Conservation (phyloP, 2,888 invertebrate species). For the Ophion ventricosus region DNA sequence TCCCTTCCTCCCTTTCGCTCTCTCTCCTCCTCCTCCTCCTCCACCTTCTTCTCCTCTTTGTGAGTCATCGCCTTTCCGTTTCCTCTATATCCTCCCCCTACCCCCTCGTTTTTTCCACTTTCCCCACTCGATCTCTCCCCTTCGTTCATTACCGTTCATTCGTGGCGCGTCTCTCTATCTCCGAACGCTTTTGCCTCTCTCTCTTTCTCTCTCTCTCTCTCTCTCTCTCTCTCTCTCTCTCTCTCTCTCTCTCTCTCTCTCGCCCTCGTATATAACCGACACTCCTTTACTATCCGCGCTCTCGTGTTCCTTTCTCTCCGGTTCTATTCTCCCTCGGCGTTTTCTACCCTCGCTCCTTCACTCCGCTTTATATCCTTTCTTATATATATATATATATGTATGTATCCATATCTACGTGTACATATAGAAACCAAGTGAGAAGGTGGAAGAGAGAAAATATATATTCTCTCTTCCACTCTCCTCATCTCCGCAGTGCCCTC, state of each 20-base stretch:
- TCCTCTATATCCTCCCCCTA: conserved; percentile 44
- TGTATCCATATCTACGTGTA: background rate
- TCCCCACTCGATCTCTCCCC: conserved; percentile 58
- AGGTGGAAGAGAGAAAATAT: conserved; percentile 20
- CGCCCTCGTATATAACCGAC: background rate
- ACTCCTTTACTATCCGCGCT: conserved; percentile 52
- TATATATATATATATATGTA: conserved; percentile 7
- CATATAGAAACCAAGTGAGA: background rate
- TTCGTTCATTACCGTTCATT: conserved; percentile 71
- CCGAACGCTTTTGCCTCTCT: conserved; percentile 53
- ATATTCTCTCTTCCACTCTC: conserved; percentile 37
- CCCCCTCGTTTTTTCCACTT: conserved; percentile 25
- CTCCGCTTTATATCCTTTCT: conserved; percentile 26
- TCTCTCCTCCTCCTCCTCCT: conserved; percentile 35
- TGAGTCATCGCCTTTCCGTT: conserved; percentile 66
- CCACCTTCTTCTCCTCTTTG: conserved; percentile 20
- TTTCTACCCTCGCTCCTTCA: conserved; percentile 53
- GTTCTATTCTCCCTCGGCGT: conserved; percentile 57
- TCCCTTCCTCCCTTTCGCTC: conserved; percentile 35
- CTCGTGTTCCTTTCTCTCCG: conserved; percentile 55
- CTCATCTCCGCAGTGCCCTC: conserved; percentile 68
- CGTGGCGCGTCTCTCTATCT: conserved; percentile 54
- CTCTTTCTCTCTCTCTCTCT: conserved; percentile 5
- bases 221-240: conserved; percentile 5
- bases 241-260: conserved; percentile 1